Evolutionary conservation across 1,140 invertebrate species (phyloP).

Genomic region (Panagrolaimus sp.): DNA sequence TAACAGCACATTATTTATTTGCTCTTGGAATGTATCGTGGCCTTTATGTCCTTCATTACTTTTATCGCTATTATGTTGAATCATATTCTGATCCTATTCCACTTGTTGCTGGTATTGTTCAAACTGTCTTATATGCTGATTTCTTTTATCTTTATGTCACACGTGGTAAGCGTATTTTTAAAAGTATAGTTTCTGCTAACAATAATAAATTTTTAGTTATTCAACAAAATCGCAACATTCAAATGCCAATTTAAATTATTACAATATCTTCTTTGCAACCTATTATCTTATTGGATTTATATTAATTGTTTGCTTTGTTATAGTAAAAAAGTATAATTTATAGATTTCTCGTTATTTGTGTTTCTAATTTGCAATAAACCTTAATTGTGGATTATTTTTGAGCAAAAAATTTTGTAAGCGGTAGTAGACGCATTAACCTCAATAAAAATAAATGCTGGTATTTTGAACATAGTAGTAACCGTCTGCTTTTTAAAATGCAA

Average conservation of each 20-base stretch:
- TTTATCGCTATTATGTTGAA: slow-evolving; percentile 90
- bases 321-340: too few relatives aligned
- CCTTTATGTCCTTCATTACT: slow-evolving; percentile 96
- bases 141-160: slow-evolving; percentile 99
- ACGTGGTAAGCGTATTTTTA: slow-evolving; percentile 69
- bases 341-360: too few relatives aligned
- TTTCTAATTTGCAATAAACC: too few relatives aligned
- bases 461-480: too few relatives aligned
- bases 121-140: slow-evolving; percentile 97
- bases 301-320: too few relatives aligned
- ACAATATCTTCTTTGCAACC: neutral
- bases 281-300: too few relatives aligned
- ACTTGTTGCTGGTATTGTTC: slow-evolving; percentile 66
- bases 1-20: slow-evolving; percentile 98
- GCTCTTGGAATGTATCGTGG: slow-evolving; percentile 81
- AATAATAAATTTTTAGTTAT: slow-evolving; percentile 22
- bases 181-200: neutral
- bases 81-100: slow-evolving; percentile 89
- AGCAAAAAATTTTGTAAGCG: too few relatives aligned
- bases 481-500: too few relatives aligned
- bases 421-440: too few relatives aligned
- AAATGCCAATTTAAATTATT: slow-evolving; percentile 31
- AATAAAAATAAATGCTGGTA: too few relatives aligned
- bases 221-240: slow-evolving; percentile 34
- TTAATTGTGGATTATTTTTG: too few relatives aligned